These are phyloP conservation scores for Pseudoips prasinana DNA, from an alignment of 2,888 invertebrate species.

Conservation along the genomic window DNA sequence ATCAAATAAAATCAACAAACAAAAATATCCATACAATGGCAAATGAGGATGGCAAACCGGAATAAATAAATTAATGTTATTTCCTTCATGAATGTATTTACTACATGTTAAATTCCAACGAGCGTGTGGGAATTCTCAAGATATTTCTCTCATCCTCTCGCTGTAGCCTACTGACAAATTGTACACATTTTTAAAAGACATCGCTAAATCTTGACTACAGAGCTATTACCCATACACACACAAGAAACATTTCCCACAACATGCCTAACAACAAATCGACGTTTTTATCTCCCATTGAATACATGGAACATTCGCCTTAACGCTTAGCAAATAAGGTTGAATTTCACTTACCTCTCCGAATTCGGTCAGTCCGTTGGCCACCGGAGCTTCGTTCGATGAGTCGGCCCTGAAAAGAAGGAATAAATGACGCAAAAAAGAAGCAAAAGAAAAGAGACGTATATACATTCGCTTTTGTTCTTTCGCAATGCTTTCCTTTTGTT, in stretches of 20 bases:
- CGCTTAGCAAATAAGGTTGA: constrained; percentile 27
- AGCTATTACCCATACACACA: not conserved
- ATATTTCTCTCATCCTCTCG: no score
- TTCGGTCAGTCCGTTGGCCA: constrained; percentile 71
- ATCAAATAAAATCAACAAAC: no score
- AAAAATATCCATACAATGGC: no score
- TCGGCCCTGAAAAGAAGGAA: constrained; percentile 73
- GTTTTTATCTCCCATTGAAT: constrained; percentile 17
- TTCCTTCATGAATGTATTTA: no score
- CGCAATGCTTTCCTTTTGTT: constrained; percentile 24
- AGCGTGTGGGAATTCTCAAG: no score
- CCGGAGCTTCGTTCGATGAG: constrained; percentile 75
- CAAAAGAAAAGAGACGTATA: constrained; percentile 30
- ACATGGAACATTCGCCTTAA: constrained; percentile 21
- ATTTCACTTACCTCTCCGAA: constrained; percentile 75
- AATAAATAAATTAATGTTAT: no score
- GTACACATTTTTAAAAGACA: no score
- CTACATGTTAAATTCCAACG: no score
- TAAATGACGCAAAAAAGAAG: constrained; percentile 55
- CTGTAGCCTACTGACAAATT: no score
- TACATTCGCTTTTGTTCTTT: constrained; percentile 38
- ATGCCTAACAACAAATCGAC: constrained; percentile 18
- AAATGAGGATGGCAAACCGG: no score
- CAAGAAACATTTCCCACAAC: constrained; percentile 4
- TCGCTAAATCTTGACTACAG: no score